A percentile compares a stretch with the other conserved stretches of the same genome.
Conservation (phyloP, 2,797 vertebrate genomes). For the Fringilla coelebs region DNA sequence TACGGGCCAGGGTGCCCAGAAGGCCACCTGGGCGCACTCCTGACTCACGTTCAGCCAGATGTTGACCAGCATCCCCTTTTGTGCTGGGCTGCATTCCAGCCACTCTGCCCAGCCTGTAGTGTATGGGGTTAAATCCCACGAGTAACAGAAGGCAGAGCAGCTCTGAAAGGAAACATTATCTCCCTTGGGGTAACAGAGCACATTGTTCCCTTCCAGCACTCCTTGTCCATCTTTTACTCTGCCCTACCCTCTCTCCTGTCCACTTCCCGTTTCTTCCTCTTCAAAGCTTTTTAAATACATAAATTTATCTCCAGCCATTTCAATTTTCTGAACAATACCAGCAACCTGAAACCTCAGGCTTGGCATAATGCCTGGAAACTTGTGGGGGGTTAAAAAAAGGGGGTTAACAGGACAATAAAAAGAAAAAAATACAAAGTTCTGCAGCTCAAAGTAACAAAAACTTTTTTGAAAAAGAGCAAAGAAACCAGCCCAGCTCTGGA, state of each 20-base stretch:
- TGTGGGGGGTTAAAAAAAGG: background rate
- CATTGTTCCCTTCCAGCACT: background rate
- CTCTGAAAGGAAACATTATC: background rate
- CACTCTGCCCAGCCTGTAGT: background rate
- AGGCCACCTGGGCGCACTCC: background rate
- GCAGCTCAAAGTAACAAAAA: background rate
- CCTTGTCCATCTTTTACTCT: background rate
- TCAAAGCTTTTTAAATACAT: background rate
- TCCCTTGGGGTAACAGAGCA: background rate
- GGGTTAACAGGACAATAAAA: background rate
- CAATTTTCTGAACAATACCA: background rate
- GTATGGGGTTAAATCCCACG: background rate
- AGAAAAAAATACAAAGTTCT: background rate
- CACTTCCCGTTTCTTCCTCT: background rate
- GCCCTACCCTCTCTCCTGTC: background rate
- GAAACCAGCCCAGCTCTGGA: background rate
- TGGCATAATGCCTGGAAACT: background rate
- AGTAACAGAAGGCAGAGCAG: background rate
- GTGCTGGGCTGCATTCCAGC: background rate
- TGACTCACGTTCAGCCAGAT: background rate
- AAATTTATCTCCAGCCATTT: background rate
- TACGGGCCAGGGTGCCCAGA: background rate
- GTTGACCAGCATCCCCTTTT: background rate
- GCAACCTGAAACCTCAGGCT: background rate
- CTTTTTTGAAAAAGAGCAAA: background rate